Evolutionary conservation across 2,113 vertebrate genomes (phyloP).

Genomic region (Numenius arquata): DNA sequence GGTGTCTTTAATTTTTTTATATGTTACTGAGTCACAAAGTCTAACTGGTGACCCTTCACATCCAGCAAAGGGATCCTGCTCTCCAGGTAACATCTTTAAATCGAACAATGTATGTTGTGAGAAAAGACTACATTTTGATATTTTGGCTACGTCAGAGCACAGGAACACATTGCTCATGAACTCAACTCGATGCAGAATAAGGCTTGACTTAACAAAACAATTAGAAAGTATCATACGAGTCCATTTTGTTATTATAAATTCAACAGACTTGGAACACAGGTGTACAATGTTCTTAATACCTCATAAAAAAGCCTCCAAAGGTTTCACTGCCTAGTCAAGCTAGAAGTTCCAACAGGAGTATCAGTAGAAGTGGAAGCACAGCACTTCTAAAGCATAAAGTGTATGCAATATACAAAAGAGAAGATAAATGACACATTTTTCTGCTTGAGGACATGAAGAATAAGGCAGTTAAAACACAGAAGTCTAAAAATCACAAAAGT

Average conservation of each 20-base stretch:
- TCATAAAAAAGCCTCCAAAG: background rate
- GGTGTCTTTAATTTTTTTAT: background rate
- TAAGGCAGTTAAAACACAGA: background rate
- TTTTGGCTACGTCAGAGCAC: background rate
- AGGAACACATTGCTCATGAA: background rate
- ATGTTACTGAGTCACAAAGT: background rate
- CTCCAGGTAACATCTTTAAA: background rate
- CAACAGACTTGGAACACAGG: background rate
- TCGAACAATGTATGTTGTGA: fast-evolving
- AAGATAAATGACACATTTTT: fast-evolving
- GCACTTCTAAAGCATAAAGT: background rate
- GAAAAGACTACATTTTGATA: background rate
- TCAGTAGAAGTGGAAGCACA: background rate
- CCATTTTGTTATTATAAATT: background rate
- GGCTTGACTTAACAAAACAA: background rate
- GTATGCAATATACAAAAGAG: background rate
- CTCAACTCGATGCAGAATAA: background rate
- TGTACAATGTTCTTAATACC: background rate
- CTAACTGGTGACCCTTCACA: background rate
- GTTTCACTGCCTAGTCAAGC: background rate
- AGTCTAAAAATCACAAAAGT: background rate
- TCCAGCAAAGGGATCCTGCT: background rate
- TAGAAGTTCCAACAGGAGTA: background rate
- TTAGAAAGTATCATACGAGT: background rate
- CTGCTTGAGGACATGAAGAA: background rate